Conservation (phyloP, 2,113 vertebrate genomes). For the Bambusicola thoracicus region DNA sequence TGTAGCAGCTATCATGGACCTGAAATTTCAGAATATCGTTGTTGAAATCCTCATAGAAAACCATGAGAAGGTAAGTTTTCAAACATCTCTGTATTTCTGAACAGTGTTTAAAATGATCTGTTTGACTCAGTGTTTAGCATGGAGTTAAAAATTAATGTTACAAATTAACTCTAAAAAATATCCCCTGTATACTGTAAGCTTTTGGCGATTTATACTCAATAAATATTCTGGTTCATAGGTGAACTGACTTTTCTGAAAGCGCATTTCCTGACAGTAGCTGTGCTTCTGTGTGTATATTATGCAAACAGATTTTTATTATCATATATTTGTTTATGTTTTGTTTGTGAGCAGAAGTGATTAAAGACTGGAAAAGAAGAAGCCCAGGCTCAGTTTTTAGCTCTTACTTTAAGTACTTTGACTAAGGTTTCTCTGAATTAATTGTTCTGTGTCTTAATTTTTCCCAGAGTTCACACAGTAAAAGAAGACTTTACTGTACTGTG, state of each 20-base stretch:
- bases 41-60: slow-evolving; percentile 98
- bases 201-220: neutral
- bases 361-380: neutral
- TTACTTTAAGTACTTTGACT: neutral
- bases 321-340: neutral
- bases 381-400: neutral
- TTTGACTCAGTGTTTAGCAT: neutral
- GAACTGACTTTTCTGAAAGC: neutral
- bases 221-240: neutral
- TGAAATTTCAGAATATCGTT: slow-evolving; percentile 99
- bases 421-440: neutral
- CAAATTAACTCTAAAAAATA: neutral
- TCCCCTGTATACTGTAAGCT: rapidly evolving
- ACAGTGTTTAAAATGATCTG: neutral
- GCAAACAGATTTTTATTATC: neutral
- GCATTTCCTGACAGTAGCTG: neutral
- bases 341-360: neutral
- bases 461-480: neutral
- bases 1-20: slow-evolving; percentile 97
- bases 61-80: slow-evolving; percentile 86
- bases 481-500: neutral
- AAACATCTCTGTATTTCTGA: rapidly evolving
- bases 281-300: neutral
- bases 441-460: neutral
- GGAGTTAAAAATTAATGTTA: neutral